Conservation (phyloP, 2,888 invertebrate genomes). For the Diadromus collaris region DNA sequence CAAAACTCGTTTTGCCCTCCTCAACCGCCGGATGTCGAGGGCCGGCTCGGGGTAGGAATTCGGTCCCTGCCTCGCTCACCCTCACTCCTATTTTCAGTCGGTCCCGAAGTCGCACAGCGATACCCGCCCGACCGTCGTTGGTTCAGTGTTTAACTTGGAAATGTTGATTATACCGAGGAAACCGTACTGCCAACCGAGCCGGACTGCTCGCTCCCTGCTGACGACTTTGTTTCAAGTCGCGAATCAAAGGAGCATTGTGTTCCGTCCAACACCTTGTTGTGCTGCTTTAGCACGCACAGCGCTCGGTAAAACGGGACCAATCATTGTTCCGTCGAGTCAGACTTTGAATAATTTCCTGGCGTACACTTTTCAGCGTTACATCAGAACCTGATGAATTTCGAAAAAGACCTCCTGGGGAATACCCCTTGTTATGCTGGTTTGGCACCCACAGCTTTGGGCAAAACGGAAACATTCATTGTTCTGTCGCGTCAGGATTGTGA, state of each 20-base stretch:
- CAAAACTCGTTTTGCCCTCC: constrained; percentile 55
- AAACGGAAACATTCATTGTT: too few relatives aligned
- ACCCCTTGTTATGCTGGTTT: too few relatives aligned
- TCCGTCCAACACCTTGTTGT: neutral
- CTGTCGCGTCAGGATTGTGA: too few relatives aligned
- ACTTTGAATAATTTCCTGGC: too few relatives aligned
- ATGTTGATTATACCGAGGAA: constrained; percentile 49
- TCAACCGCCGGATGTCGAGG: constrained; percentile 35
- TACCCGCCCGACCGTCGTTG: constrained; percentile 17
- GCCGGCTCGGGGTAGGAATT: neutral
- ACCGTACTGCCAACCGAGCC: constrained; percentile 23
- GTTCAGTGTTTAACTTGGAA: constrained; percentile 50
- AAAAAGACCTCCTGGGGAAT: too few relatives aligned
- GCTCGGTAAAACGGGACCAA: too few relatives aligned
- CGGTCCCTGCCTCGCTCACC: neutral
- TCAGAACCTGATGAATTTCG: too few relatives aligned
- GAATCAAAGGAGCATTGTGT: constrained; percentile 24
- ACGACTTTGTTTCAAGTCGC: constrained; percentile 39
- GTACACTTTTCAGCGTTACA: too few relatives aligned
- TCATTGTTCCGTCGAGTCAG: too few relatives aligned
- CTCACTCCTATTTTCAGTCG: neutral
- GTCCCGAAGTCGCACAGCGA: constrained; percentile 11
- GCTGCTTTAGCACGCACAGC: neutral
- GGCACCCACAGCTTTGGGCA: too few relatives aligned
- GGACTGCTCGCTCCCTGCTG: constrained; percentile 16